Percentiles rank a stretch among this genome's conserved stretches.
Conservation (phyloP, 2,888 invertebrate species). For the Lasioglossum villosulum region DNA sequence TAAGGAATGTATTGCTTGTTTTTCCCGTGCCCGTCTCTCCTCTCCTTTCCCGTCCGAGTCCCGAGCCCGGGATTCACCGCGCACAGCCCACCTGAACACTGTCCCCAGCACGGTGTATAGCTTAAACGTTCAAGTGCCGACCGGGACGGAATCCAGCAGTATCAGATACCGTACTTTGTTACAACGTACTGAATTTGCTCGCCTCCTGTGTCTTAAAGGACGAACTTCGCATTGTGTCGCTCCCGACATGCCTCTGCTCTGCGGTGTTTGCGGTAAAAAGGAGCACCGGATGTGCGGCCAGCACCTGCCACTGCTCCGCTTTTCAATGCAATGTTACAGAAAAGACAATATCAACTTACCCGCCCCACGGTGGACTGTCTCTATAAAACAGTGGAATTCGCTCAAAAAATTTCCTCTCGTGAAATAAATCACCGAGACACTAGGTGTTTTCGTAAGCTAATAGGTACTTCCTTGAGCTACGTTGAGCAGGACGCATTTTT, state of each 20-base stretch:
- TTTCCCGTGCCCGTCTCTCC: constrained; percentile 25
- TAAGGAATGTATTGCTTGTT: constrained; percentile 57
- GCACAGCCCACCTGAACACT: constrained; percentile 45
- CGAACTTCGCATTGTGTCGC: constrained; percentile 25
- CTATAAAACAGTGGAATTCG: background rate
- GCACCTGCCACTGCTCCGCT: background rate
- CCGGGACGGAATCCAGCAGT: constrained; percentile 37
- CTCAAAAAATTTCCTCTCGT: no score
- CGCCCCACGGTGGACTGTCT: background rate
- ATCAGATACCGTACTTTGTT: constrained; percentile 50
- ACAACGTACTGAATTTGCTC: constrained; percentile 47
- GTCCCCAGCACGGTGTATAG: constrained; percentile 37
- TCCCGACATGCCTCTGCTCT: background rate
- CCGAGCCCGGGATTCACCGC: constrained; percentile 41
- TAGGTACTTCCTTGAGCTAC: no score
- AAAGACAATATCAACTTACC: background rate
- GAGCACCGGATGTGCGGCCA: constrained; percentile 28
- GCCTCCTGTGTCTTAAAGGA: constrained; percentile 33
- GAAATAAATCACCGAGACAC: no score
- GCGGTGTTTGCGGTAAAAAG: background rate
- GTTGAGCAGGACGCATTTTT: no score
- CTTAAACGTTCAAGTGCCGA: constrained; percentile 43
- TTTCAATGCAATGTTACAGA: background rate
- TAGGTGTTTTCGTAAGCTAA: no score
- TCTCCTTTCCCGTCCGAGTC: background rate